phyloP scores from a whole-genome alignment of 2,888 invertebrate species.

The Stenodera caucasica region DNA sequence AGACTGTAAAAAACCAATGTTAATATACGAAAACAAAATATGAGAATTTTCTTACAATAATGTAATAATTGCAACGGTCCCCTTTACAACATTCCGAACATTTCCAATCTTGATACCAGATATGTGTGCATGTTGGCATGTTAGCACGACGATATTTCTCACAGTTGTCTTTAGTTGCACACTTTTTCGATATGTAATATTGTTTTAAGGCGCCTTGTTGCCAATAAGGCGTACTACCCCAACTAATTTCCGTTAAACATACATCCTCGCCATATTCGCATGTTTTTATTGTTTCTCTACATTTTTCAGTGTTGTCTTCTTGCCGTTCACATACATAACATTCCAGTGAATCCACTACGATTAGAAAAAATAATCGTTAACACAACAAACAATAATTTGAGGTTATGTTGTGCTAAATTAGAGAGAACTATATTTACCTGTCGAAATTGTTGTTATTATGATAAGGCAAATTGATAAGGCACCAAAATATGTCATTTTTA shows the following conservation, averaged over 20 bases:
- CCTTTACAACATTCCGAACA: conserved; percentile 96
- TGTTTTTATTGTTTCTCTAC: conserved; percentile 85
- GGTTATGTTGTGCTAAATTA: background rate
- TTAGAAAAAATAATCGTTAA: too few species aligned
- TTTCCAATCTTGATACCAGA: conserved; percentile 96
- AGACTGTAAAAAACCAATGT: background rate
- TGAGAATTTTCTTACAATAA: conserved; percentile 72
- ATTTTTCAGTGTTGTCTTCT: conserved; percentile 90
- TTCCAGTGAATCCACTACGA: conserved; percentile 63
- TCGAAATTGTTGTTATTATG: conserved; percentile 24
- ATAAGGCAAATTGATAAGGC: conserved; percentile 26
- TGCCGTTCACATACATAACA: conserved; percentile 95
- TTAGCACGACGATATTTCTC: conserved; percentile 68
- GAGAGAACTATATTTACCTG: conserved; percentile 23
- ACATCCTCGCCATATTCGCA: conserved; percentile 87
- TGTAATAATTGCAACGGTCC: conserved; percentile 92
- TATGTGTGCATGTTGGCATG: conserved; percentile 82
- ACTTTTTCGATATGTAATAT: conserved; percentile 88
- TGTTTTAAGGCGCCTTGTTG: conserved; percentile 90
- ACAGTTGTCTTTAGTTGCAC: conserved; percentile 81
- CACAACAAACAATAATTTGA: background rate
- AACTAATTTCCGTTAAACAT: conserved; percentile 86
- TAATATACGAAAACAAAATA: background rate
- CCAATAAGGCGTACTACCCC: conserved; percentile 98
- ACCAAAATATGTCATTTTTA: conserved; percentile 25